These are phyloP conservation scores for Mesoclemmys tuberculata DNA, from an alignment of 2,113 vertebrate genomes.

Conservation along the genomic window DNA sequence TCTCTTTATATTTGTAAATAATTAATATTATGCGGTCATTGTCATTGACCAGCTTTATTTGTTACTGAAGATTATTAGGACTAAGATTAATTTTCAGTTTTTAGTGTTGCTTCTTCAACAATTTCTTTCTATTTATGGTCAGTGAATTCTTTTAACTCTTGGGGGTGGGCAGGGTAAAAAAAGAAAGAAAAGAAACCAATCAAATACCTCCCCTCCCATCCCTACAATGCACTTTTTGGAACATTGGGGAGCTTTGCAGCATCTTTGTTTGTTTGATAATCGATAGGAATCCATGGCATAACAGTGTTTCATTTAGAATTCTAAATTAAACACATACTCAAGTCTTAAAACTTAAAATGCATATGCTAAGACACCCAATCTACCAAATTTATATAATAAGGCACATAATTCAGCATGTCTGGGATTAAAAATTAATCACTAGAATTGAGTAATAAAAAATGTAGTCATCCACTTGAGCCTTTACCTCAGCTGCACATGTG, in stretches of 20 bases:
- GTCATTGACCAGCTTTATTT: not conserved
- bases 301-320: not conserved
- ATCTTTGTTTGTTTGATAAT: not conserved
- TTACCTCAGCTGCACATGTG: not conserved
- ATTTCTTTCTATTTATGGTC: not conserved
- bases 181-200: not conserved
- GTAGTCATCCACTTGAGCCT: not conserved
- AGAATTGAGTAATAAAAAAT: not conserved
- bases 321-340: not conserved
- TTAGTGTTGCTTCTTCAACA: not conserved
- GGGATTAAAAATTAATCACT: not conserved
- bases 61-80: not conserved
- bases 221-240: not conserved
- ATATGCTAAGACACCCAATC: not conserved
- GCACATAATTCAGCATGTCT: not conserved
- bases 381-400: not conserved
- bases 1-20: slow-evolving; percentile 34
- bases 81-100: slow-evolving; percentile 25
- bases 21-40: not conserved
- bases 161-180: not conserved
- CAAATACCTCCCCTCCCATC: not conserved
- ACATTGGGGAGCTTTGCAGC: not conserved
- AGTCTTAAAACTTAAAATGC: not conserved
- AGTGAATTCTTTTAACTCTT: not conserved
- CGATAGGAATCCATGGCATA: not conserved